phyloP scores from a whole-genome alignment of 2,113 vertebrate genomes.

The Cricetomys ansorgei region DNA sequence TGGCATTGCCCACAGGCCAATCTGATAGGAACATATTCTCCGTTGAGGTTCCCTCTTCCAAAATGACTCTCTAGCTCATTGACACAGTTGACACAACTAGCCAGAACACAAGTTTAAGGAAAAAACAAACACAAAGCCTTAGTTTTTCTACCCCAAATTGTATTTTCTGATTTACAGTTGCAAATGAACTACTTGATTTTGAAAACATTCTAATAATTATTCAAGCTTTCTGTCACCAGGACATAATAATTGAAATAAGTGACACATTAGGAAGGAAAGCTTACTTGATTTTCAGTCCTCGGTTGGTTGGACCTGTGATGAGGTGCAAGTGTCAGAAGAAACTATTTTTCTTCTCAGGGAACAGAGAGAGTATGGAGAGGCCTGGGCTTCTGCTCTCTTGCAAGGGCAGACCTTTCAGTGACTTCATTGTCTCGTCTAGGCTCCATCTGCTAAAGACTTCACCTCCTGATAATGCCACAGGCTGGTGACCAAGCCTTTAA shows the following conservation, averaged over 20 bases:
- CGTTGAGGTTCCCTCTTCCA: not conserved
- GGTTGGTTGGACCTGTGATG: not conserved
- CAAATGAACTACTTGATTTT: constrained; percentile 40
- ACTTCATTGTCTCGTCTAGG: not conserved
- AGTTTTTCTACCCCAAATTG: not conserved
- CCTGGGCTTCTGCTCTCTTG: not conserved
- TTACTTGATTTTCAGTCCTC: not conserved
- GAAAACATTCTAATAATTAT: not conserved
- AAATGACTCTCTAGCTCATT: not conserved
- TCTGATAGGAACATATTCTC: not conserved
- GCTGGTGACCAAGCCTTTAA: not conserved
- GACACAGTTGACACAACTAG: not conserved
- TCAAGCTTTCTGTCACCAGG: not conserved
- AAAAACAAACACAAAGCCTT: not conserved
- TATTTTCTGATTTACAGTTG: not conserved
- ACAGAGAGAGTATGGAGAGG: not conserved
- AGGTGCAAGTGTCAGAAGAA: too few relatives aligned
- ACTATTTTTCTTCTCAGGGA: not conserved
- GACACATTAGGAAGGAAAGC: not conserved
- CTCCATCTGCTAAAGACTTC: not conserved
- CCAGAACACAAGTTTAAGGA: not conserved
- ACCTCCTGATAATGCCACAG: not conserved
- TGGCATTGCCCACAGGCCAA: not conserved
- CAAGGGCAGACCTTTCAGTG: not conserved
- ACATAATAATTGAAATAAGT: not conserved